These are phyloP conservation scores for Mya arenaria DNA, from an alignment of 1,140 invertebrate genomes.

Conservation along the genomic window DNA sequence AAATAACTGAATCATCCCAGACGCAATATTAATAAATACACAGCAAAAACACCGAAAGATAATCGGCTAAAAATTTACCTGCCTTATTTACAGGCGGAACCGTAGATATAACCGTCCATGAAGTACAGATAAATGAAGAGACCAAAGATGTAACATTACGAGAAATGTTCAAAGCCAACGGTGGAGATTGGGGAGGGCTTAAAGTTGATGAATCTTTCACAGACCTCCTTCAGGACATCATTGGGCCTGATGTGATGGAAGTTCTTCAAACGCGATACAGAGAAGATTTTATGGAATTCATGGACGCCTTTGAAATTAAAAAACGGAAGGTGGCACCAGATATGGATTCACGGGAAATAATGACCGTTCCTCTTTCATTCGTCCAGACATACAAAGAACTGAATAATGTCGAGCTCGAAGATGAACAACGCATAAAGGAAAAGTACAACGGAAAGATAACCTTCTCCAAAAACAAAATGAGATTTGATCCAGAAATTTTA, in stretches of 20 bases:
- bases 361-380: not conserved
- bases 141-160: not conserved
- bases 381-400: slow-evolving; percentile 10
- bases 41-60: too few relatives aligned
- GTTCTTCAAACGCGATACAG: not conserved
- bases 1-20: too few relatives aligned
- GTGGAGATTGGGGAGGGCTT: slow-evolving; percentile 27
- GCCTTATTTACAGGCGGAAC: too few relatives aligned
- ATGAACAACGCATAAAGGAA: not conserved
- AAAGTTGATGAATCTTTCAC: slow-evolving; percentile 28
- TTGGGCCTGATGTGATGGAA: slow-evolving; percentile 38
- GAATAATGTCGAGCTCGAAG: not conserved
- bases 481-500: slow-evolving; percentile 11
- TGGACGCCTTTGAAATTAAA: slow-evolving; percentile 34
- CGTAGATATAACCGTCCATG: slow-evolving; percentile 40
- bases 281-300: slow-evolving; percentile 9
- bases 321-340: slow-evolving; percentile 8
- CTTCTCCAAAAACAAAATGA: slow-evolving; percentile 4
- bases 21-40: too few relatives aligned
- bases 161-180: slow-evolving; percentile 46
- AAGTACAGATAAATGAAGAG: slow-evolving; percentile 2
- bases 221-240: not conserved
- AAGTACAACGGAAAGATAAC: not conserved
- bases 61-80: too few relatives aligned
- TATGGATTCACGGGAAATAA: not conserved